Percentiles rank a stretch among this genome's conserved stretches.
Conservation (phyloP, 2,113 vertebrate genomes). For the Delphinus delphis region DNA sequence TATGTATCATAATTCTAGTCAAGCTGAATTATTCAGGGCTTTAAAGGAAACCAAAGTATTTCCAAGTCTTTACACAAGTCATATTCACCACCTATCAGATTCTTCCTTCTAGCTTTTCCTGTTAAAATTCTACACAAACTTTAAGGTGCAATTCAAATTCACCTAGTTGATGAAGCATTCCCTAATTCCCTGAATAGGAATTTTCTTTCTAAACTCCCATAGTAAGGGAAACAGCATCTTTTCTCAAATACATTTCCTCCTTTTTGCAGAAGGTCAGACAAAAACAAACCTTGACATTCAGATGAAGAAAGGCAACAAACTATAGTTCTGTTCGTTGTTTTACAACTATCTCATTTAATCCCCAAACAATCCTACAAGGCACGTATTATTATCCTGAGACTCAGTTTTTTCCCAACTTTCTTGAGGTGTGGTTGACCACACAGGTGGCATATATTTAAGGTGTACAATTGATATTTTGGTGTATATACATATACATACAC, state of each 20-base stretch:
- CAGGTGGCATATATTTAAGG: not conserved
- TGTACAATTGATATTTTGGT: not conserved
- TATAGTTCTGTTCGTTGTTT: not conserved
- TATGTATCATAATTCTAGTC: not conserved
- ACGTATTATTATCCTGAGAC: not conserved
- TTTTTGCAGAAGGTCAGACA: not conserved
- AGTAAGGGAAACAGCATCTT: not conserved
- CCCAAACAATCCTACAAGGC: not conserved
- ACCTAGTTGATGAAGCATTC: not conserved
- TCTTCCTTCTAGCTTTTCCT: not conserved
- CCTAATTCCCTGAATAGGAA: not conserved
- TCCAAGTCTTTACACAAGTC: not conserved
- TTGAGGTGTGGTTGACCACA: not conserved
- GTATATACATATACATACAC: no score
- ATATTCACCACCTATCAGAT: not conserved
- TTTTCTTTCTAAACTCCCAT: not conserved
- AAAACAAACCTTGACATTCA: not conserved
- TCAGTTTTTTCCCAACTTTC: not conserved
- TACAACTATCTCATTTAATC: not conserved
- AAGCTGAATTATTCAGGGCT: not conserved
- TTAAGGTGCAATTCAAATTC: not conserved
- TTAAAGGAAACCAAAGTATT: not conserved
- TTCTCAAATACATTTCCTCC: not conserved
- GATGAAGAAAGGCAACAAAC: not conserved
- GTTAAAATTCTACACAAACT: not conserved